These are phyloP conservation scores for Rhodeus uyekii DNA, from an alignment of 2,797 vertebrate genomes.

Conservation along the genomic window DNA sequence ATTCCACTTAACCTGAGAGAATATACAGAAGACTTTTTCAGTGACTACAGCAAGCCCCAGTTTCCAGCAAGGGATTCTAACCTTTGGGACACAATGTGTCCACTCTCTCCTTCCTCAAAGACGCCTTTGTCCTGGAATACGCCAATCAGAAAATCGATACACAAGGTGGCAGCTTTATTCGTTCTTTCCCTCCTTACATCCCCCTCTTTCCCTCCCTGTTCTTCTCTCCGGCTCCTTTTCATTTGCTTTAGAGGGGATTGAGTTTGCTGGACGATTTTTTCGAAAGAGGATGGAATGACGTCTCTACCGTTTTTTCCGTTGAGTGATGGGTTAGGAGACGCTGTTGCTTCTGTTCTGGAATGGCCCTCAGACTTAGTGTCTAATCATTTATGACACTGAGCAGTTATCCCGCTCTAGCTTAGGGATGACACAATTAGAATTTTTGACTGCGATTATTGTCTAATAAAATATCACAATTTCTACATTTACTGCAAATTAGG, in stretches of 20 bases:
- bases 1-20: conserved; percentile 81
- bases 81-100: conserved; percentile 82
- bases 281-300: conserved; percentile 32
- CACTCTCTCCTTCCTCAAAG: conserved; percentile 83
- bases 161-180: conserved; percentile 72
- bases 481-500: neutral
- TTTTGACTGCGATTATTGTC: no score
- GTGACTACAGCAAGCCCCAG: conserved; percentile 66
- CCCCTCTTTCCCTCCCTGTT: conserved; percentile 36
- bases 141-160: conserved; percentile 81
- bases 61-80: conserved; percentile 74
- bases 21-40: conserved; percentile 65
- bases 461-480: no score
- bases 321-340: conserved; percentile 59
- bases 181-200: conserved; percentile 56
- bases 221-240: conserved; percentile 39
- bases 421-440: no score
- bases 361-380: neutral
- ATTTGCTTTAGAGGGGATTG: conserved; percentile 48
- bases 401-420: neutral
- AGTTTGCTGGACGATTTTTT: conserved; percentile 51
- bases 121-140: conserved; percentile 79
- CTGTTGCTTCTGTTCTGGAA: conserved; percentile 23
- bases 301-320: conserved; percentile 55
- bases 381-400: conserved; percentile 7